Base-by-base conservation (phyloP, 2,113 vertebrate species). In the Seriola quinqueradiata region DNA sequence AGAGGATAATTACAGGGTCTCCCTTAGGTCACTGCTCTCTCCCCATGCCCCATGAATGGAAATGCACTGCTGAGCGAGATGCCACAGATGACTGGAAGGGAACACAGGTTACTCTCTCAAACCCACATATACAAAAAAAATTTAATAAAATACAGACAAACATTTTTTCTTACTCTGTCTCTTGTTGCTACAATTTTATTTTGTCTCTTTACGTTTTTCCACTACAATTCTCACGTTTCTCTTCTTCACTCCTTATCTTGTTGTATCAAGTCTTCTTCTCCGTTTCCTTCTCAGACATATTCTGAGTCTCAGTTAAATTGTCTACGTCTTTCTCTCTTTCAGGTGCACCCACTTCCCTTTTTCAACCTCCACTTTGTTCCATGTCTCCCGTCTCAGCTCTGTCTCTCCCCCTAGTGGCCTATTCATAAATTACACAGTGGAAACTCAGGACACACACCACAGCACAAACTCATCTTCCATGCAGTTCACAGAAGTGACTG, bases 1-100 rank as follows among this genome's bases (percentile, higher is more conserved):
- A 83, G 28, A 88, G 90, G 92, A 93, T 94, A 94, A 94, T 94
- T 94, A 93, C 87, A 75, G 93, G 92, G 89, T 90, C 90, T 94
- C 93, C 92, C 92, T 89, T 50, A 94, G 93, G 92, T 94, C 92
- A 90, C 88, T 85, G 88, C 87, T 84, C 92, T 75, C 88, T 83
- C 81, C 85, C 81, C 86, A 46, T 81, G 84, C 82, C 88, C 87
- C 75, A 32, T 21, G 58, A 87, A 90, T 92, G 88, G 83, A 93
- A 89, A 93, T 75, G 78, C 90, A 79, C 74, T 17, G 81, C 89
- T 72, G 83, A 89, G 87, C 19, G 40, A 84, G 87, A 88, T 79
- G 83, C 83, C 81, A 78, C 34, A 69, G 75, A 94, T 32, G 81
- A 65, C 77, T 74, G 79, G 32, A 69, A 59, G 81, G 82, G 68